Evolutionary conservation across 2,113 vertebrate species (phyloP).

Genomic region (Halichoeres trimaculatus): DNA sequence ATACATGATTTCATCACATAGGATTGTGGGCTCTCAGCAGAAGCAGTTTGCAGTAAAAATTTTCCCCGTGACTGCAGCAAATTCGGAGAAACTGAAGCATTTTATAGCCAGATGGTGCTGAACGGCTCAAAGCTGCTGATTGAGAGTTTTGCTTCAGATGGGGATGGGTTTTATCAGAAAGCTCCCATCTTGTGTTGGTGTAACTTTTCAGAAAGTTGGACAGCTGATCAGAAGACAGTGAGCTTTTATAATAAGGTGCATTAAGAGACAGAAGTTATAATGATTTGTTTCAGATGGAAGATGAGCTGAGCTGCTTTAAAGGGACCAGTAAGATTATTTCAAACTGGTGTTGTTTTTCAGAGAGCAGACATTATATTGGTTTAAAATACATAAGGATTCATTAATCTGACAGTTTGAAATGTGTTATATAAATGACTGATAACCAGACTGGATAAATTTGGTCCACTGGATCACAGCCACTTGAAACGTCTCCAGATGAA

Average conservation of each 20-base stretch:
- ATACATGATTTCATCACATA: background rate
- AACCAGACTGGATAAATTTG: conserved; percentile 46
- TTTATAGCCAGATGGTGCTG: conserved; percentile 26
- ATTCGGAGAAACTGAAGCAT: background rate
- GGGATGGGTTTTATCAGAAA: background rate
- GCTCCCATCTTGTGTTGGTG: background rate
- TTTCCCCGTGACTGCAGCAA: background rate
- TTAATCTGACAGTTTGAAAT: conserved; percentile 30
- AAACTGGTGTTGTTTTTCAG: background rate
- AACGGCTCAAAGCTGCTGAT: conserved; percentile 16
- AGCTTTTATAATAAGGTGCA: background rate
- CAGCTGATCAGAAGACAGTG: background rate
- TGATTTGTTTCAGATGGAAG: background rate
- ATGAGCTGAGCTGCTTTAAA: background rate
- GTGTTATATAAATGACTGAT: conserved; percentile 48
- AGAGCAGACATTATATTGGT: background rate
- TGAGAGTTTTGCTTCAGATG: conserved; percentile 12
- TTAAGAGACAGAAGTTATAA: background rate
- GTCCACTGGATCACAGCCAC: conserved; percentile 43
- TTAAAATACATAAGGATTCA: conserved; percentile 10
- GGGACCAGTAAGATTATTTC: background rate
- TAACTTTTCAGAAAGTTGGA: background rate
- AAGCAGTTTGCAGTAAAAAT: background rate
- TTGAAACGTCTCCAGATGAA: conserved; percentile 47
- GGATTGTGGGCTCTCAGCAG: background rate